A percentile compares a stretch with the other conserved stretches of the same genome.
phyloP scores from a whole-genome alignment of 2,113 vertebrate species.

The Campylorhamphus procurvoides region DNA sequence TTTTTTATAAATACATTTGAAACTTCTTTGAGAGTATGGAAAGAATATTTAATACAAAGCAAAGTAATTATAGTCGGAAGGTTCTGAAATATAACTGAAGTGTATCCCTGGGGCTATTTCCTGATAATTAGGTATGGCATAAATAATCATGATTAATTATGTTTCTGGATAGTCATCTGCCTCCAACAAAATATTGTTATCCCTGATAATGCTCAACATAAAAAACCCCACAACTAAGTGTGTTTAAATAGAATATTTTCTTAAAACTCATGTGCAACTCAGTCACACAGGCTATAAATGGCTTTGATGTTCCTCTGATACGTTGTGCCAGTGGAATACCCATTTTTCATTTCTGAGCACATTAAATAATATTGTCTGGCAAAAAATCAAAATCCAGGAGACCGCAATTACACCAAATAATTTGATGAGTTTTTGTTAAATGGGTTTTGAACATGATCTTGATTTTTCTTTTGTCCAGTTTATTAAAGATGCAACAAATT shows the following conservation, averaged over 20 bases:
- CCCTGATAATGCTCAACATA: conserved; percentile 29
- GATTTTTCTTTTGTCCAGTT: background rate
- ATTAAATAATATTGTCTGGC: conserved; percentile 29
- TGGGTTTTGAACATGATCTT: background rate
- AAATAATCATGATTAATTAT: conserved; percentile 67
- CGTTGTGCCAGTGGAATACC: background rate
- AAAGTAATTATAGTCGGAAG: conserved; percentile 66
- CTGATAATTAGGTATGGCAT: conserved; percentile 63
- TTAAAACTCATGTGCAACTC: background rate
- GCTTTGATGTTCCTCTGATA: conserved; percentile 38
- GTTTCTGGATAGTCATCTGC: conserved; percentile 52
- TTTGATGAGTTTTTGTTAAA: conserved; percentile 17
- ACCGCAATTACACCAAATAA: conserved; percentile 15
- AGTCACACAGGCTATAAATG: background rate
- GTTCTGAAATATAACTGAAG: conserved; percentile 54
- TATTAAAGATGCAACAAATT: background rate
- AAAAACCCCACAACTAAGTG: background rate
- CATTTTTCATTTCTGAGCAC: conserved; percentile 22
- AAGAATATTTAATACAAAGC: conserved; percentile 59
- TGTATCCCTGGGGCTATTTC: conserved; percentile 40
- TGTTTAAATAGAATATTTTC: conserved; percentile 44
- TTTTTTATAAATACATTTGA: conserved; percentile 21
- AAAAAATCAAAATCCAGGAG: conserved; percentile 23
- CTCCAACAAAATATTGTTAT: conserved; percentile 55
- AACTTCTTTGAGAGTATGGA: conserved; percentile 19